Percentiles rank a stretch among this genome's conserved stretches.
These are phyloP conservation scores for Lepus americanus DNA, from an alignment of 2,113 vertebrate species.

Conservation along the genomic window DNA sequence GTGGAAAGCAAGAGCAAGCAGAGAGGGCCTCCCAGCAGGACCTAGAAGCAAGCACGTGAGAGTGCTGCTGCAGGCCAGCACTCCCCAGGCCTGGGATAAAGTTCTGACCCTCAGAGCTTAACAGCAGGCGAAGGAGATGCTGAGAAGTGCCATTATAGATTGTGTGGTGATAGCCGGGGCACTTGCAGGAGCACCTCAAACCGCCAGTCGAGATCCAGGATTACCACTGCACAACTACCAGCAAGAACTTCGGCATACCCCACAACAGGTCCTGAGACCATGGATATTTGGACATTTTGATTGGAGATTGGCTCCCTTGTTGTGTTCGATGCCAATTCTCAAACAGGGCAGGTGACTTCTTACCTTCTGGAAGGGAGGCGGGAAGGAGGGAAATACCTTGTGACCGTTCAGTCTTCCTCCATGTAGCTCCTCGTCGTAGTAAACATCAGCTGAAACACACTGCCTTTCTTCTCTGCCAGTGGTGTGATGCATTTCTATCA, in stretches of 20 bases:
- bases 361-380: neutral
- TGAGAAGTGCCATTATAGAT: neutral
- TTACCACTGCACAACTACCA: neutral
- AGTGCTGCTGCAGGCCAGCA: rapidly evolving
- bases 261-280: neutral
- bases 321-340: neutral
- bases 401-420: neutral
- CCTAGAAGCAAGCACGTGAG: too few relatives aligned
- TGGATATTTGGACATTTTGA: neutral
- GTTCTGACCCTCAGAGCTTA: neutral
- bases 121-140: neutral
- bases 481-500: neutral
- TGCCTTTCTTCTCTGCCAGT: neutral
- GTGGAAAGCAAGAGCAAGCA: neutral
- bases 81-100: neutral
- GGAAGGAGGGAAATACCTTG: neutral
- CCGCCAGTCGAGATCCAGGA: neutral
- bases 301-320: neutral
- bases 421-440: neutral
- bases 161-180: neutral
- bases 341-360: neutral
- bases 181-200: rapidly evolving
- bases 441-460: neutral
- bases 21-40: neutral
- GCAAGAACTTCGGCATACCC: neutral